Conservation (phyloP, 2,888 invertebrate species). For the Elysia crispata region DNA sequence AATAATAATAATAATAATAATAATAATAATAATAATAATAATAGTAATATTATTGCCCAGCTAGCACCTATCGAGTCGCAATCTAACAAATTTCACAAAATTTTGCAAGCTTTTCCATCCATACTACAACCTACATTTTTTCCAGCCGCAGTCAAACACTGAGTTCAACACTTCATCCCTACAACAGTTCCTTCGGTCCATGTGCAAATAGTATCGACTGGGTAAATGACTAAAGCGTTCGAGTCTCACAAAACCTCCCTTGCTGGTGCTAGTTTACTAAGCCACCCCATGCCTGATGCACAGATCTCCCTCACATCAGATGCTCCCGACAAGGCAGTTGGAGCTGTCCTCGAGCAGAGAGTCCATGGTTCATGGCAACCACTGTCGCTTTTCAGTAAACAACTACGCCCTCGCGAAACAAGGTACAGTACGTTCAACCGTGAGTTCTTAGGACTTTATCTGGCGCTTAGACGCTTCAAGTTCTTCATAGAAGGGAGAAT, state of each 20-base stretch:
- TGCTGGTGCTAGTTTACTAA: neutral
- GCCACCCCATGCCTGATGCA: neutral
- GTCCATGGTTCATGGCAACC: neutral
- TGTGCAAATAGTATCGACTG: conserved; percentile 6
- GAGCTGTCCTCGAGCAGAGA: neutral
- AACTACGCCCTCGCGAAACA: neutral
- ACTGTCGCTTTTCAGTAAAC: neutral
- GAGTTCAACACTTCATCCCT: neutral
- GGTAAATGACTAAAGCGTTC: conserved; percentile 25
- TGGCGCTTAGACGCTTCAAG: neutral
- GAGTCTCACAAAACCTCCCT: neutral
- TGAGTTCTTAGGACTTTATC: neutral
- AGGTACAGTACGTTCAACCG: neutral
- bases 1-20: too few relatives aligned
- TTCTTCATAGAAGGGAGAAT: neutral
- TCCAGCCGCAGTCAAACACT: too few relatives aligned
- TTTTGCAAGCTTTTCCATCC: conserved; percentile 28
- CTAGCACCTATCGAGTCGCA: too few relatives aligned
- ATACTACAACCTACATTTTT: conserved; percentile 23
- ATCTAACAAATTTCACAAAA: too few relatives aligned
- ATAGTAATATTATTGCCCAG: too few relatives aligned
- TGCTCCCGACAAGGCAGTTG: too few relatives aligned
- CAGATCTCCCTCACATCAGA: neutral
- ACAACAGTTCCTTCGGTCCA: conserved; percentile 27
- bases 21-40: too few relatives aligned